phyloP scores from a whole-genome alignment of 1,140 invertebrate genomes.

The Ladona fulva region DNA sequence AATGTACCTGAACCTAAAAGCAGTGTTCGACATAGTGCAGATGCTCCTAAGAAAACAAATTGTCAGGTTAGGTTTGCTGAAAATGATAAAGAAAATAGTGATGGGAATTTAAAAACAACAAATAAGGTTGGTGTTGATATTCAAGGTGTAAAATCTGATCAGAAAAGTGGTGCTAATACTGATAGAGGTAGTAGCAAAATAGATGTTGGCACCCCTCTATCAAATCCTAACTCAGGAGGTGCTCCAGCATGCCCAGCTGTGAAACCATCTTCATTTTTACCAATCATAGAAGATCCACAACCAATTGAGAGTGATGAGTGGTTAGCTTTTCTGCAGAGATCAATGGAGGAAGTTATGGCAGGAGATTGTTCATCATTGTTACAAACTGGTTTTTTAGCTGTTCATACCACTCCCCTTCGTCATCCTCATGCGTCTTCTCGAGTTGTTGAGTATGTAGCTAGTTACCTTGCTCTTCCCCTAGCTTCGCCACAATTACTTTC shows the following conservation, averaged over 20 bases:
- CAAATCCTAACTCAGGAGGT: neutral
- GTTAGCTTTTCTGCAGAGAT: slow-evolving; percentile 53
- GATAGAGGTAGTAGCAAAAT: neutral
- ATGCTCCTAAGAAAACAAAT: neutral
- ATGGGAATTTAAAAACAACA: neutral
- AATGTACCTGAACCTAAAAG: neutral
- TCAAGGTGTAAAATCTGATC: neutral
- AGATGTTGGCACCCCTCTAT: neutral
- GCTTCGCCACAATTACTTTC: slow-evolving; percentile 21
- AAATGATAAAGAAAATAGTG: neutral
- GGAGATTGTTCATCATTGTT: slow-evolving; percentile 23
- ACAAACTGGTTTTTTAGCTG: slow-evolving; percentile 25
- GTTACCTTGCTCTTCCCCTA: slow-evolving; percentile 29
- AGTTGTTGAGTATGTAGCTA: slow-evolving; percentile 31
- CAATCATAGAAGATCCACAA: slow-evolving; percentile 34
- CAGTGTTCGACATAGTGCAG: neutral
- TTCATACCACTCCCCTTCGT: slow-evolving; percentile 30
- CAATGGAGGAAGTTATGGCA: slow-evolving; percentile 30
- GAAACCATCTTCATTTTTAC: neutral
- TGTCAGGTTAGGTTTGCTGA: neutral
- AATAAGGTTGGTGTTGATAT: neutral
- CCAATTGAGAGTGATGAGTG: slow-evolving; percentile 76
- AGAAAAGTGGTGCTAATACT: neutral
- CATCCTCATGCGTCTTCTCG: slow-evolving; percentile 28
- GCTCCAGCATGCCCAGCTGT: neutral